These are phyloP conservation scores for Poeciliopsis infans DNA, from an alignment of 2,797 vertebrate genomes.

Conservation along the genomic window DNA sequence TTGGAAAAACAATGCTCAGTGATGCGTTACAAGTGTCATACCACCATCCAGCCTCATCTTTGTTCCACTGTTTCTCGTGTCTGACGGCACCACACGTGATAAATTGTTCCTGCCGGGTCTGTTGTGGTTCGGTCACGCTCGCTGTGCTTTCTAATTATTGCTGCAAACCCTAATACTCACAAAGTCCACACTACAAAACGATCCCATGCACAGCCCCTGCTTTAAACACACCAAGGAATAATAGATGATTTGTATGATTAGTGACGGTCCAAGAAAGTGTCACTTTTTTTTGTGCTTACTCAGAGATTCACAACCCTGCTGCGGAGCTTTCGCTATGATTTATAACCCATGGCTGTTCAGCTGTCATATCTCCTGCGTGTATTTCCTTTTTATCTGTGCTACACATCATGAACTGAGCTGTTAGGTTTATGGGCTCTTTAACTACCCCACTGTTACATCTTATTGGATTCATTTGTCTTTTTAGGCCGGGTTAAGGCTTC, in stretches of 20 bases:
- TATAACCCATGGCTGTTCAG: constrained; percentile 54
- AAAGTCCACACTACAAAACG: constrained; percentile 17
- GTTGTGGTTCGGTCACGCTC: constrained; percentile 21
- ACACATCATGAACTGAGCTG: constrained; percentile 69
- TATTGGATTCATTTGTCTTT: constrained; percentile 74
- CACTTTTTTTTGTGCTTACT: constrained; percentile 28
- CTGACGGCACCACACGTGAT: constrained; percentile 28
- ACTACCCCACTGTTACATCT: constrained; percentile 69
- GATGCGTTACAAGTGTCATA: constrained; percentile 13
- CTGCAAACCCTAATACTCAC: constrained; percentile 26
- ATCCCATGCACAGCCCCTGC: constrained; percentile 18
- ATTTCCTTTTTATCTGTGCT: constrained; percentile 70
- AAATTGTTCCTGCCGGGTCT: constrained; percentile 24
- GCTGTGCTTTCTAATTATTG: constrained; percentile 44
- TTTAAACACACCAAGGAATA: constrained; percentile 29
- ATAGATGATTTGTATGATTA: constrained; percentile 26
- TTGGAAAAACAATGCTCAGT: constrained; percentile 1
- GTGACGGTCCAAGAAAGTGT: constrained; percentile 26
- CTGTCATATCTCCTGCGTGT: constrained; percentile 67
- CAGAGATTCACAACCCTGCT: constrained; percentile 46
- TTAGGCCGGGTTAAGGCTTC: constrained; percentile 71
- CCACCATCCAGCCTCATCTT: constrained; percentile 7
- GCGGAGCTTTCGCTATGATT: constrained; percentile 53
- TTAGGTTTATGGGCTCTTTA: constrained; percentile 73
- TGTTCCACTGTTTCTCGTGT: constrained; percentile 23